Conservation (phyloP, 30 jellyfish, hydroid and myxozoan species). For the Haliclystus octoradiatus region DNA sequence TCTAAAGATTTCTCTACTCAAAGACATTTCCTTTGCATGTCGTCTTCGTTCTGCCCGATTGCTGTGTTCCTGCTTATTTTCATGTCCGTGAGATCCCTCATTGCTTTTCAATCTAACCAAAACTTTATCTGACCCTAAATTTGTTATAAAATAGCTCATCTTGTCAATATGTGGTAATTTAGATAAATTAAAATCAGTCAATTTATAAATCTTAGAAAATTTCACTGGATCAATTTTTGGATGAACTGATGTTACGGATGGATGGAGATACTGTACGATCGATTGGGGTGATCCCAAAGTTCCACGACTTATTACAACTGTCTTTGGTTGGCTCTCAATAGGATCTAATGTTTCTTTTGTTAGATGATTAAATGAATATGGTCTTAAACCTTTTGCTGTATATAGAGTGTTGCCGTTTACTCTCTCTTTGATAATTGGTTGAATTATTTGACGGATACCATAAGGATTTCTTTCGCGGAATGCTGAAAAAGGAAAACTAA, state of each 20-base stretch:
- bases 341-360: neutral
- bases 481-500: too few species aligned
- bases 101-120: conserved; percentile 32
- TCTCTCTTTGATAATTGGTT: neutral
- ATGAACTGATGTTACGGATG: too few species aligned
- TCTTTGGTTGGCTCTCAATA: conserved; percentile 24
- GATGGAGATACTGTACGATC: too few species aligned
- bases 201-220: neutral
- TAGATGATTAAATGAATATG: neutral
- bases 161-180: conserved; percentile 24
- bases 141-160: conserved; percentile 24
- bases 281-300: neutral
- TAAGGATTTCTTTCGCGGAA: neutral
- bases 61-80: neutral
- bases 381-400: neutral
- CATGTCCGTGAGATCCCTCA: too few species aligned
- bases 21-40: neutral
- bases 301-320: neutral
- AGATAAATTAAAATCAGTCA: conserved; percentile 16
- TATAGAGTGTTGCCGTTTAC: neutral
- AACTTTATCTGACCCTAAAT: conserved; percentile 8
- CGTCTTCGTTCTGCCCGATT: neutral
- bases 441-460: neutral
- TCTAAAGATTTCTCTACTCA: neutral
- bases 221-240: neutral